Base-by-base conservation (phyloP, 2,113 vertebrate species). In the Melanotaenia duboulayi region DNA sequence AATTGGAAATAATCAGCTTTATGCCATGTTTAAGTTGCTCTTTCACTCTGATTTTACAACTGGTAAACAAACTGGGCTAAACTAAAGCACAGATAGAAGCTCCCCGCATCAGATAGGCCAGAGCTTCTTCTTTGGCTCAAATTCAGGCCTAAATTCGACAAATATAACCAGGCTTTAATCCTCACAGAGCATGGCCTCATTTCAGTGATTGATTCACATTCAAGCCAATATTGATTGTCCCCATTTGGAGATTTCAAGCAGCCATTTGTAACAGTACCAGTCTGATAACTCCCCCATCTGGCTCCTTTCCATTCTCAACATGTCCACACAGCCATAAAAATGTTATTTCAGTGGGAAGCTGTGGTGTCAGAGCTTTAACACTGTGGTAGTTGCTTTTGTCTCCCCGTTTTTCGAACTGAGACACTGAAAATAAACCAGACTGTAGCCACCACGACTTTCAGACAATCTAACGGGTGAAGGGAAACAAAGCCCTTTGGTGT, bases 131-230 rank as follows among this genome's bases (percentile, higher is more conserved):
- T 62, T 52, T 24, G 63, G 23, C 78, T 69, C 60, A 56, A 62
- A 80, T 75, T 79, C 50, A 60, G 74, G 22, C 42, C n/a, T 82
- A 50, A 78, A 85, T 86, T 83, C 77, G 67, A 9, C 4, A 17
- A 63, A 68, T 76, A 61, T 49, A 84, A 81, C 63, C 7, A 9
- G 76, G 72, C 75, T 35, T 78, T 88, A 87, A 84, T 88, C 82
- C 78, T 81, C 64, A 70, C 54, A 72, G 66, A 81, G 66, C 79
- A 24, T 89, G 84, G 77, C 84, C 83, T 89, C 84, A 83, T 89
- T 90, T 74, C 86, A 84, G 56, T 71, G 60, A 91, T 88, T 89
- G 88, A 89, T 87, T 90, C 74, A 83, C 81, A 87, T 87, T 91
- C 79, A 86, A 81, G 71, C 80, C 74, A 76, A 81, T 90, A 91